A percentile compares a stretch with the other conserved stretches of the same genome.
Conservation (phyloP, 1,140 invertebrate genomes). For the Procambarus virginalis region DNA sequence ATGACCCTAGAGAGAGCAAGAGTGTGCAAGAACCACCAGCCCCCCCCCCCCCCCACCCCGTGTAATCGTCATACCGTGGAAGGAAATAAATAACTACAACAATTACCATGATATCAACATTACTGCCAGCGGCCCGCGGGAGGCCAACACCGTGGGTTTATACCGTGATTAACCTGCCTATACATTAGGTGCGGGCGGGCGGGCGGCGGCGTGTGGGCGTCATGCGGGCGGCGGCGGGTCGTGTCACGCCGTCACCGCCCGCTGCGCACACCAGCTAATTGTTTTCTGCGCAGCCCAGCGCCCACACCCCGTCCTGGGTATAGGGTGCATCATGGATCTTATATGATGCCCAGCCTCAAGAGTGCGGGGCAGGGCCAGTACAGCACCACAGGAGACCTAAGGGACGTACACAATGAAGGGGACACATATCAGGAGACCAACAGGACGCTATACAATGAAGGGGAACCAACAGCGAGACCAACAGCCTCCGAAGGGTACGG, state of each 20-base stretch:
- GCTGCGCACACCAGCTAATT: slow-evolving; percentile 7
- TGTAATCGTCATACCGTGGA: neutral
- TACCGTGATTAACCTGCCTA: slow-evolving; percentile 35
- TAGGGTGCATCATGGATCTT: neutral
- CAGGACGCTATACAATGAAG: no score
- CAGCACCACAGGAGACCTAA: no score
- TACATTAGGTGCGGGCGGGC: slow-evolving; percentile 5
- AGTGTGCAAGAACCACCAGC: neutral
- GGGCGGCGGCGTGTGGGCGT: neutral
- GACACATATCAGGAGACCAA: no score
- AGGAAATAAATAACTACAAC: slow-evolving; percentile 40
- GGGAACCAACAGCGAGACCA: no score
- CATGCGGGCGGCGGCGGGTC: neutral
- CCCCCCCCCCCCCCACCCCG: neutral
- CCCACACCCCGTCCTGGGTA: neutral
- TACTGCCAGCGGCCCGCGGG: slow-evolving; percentile 39
- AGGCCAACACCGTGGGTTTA: slow-evolving; percentile 52
- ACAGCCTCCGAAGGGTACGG: no score
- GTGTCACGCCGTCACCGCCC: slow-evolving; percentile 36
- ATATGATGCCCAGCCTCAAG: neutral
- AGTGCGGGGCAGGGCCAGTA: neutral
- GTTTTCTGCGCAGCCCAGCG: slow-evolving; percentile 34
- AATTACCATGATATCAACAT: slow-evolving; percentile 66
- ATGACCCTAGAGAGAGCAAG: neutral
- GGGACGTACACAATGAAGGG: no score